phyloP scores from a whole-genome alignment of 2,113 vertebrate genomes.

The Terrapene triunguis region DNA sequence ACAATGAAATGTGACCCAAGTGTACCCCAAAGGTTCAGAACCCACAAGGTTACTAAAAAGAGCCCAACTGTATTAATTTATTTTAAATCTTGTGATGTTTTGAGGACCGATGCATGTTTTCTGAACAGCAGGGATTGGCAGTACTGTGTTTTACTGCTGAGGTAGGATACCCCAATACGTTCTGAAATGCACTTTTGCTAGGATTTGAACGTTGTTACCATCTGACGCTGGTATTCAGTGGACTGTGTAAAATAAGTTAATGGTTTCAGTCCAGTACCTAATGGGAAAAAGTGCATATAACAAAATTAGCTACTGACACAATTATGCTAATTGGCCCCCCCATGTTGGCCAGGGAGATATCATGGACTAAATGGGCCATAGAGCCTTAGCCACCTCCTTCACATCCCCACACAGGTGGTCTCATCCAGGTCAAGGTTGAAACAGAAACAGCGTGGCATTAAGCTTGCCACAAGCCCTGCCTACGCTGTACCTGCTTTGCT shows the following conservation, averaged over 20 bases:
- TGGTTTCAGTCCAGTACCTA: background rate
- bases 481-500: background rate
- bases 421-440: background rate
- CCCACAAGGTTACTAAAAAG: background rate
- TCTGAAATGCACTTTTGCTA: background rate
- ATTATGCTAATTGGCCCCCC: accelerated
- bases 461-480: background rate
- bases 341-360: background rate
- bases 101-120: background rate
- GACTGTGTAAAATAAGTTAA: accelerated
- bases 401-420: background rate
- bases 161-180: background rate
- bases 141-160: background rate
- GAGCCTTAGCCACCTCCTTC: background rate
- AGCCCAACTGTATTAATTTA: background rate
- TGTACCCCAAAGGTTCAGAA: background rate
- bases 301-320: background rate
- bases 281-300: background rate
- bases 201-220: background rate
- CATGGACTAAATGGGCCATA: background rate
- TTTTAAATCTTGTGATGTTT: background rate
- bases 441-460: background rate
- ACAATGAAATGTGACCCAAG: background rate
- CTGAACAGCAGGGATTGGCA: background rate
- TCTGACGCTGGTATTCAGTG: background rate